Evolutionary conservation across 2,113 vertebrate genomes (phyloP).

Genomic region (Crocuta crocuta): DNA sequence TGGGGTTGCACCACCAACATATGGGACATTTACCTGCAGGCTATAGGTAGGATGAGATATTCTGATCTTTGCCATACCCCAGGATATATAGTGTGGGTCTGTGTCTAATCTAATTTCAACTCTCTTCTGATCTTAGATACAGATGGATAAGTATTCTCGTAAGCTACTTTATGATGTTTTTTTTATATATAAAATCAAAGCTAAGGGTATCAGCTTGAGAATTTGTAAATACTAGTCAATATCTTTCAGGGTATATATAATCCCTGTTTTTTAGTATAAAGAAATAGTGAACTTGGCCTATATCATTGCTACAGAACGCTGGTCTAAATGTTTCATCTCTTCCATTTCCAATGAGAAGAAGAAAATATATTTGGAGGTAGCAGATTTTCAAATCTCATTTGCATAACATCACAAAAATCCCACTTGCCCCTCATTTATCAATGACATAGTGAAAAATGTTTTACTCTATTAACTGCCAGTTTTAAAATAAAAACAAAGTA

Average conservation of each 20-base stretch:
- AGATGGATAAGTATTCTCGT: background rate
- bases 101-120: background rate
- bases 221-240: background rate
- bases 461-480: background rate
- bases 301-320: background rate
- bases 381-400: constrained; percentile 26
- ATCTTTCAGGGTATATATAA: background rate
- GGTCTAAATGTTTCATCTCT: constrained; percentile 24
- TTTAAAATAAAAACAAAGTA: constrained; percentile 19
- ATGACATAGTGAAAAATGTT: background rate
- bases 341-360: background rate
- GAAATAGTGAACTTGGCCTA: background rate
- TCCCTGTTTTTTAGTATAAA: background rate
- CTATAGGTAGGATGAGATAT: background rate
- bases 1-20: background rate
- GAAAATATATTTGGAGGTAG: background rate
- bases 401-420: constrained; percentile 37
- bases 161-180: background rate
- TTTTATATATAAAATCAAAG: background rate
- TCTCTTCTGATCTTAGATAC: background rate
- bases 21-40: background rate
- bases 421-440: background rate
- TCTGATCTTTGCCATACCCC: background rate
- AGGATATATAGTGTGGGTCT: background rate
- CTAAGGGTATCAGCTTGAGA: background rate